Evolutionary conservation across 1,140 invertebrate genomes (phyloP), one percentile per base, ranked within the genome.

Genomic region (Coelopa frigida): DNA sequence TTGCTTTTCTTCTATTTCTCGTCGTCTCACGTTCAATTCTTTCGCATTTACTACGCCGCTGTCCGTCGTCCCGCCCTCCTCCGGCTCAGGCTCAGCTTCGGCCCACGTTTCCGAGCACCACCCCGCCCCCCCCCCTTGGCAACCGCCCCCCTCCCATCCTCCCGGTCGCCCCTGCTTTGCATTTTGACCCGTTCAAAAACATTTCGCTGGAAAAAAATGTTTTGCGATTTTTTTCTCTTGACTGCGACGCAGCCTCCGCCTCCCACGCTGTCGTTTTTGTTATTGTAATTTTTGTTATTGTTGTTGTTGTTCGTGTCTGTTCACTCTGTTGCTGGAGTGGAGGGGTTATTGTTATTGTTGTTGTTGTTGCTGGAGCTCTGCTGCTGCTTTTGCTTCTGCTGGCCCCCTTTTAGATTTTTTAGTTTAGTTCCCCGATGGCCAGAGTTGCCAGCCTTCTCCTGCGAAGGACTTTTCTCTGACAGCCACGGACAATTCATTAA

Each of bases 371-470:
- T 14, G 26, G 11, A 17, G 24, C 40, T 18, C 40, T 17, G 10
- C 22, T n/a, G 26, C n/a, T 29, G 8, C 26, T 20, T 17, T 11
- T 42, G 40, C 18, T 17, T 24, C 21, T 23, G 29, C 10, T 44
- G 29, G 29, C 42, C 17, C 18, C 42, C 12, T 29, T 33, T 20
- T n/a, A 35, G 12, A 44, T 21, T 44, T 44, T 44, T 44, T 44
- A 43, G 26, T 20, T 43, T 43, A 17, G 23, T 21, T 40, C 26
- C 21, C 21, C 26, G 22, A 20, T 40, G 15, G 15, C 3, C 7
- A 8, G 18, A 32, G 42, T 44, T 44, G 42, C 42, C 42, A 44
- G 15, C n/a, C n/a, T n/a, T n/a, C n/a, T n/a, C n/a, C n/a, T n/a
- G n/a, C n/a, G n/a, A n/a, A n/a, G n/a, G n/a, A n/a, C n/a, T n/a